phyloP scores from a whole-genome alignment of 2,797 vertebrate species.

The Thaleichthys pacificus region DNA sequence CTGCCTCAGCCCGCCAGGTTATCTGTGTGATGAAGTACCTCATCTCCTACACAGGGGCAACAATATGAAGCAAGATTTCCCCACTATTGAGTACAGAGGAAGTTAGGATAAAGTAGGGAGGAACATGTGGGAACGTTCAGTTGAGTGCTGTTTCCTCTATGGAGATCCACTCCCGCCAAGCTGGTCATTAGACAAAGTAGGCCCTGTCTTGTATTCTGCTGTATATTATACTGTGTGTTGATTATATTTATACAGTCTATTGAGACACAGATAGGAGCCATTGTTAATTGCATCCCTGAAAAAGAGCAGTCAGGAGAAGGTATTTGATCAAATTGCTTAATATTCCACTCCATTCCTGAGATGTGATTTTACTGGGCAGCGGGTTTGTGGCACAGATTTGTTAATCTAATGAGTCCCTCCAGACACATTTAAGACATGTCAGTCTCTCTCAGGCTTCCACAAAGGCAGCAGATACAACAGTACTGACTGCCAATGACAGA shows the following conservation, averaged over 20 bases:
- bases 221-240: too few relatives aligned
- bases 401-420: slow-evolving; percentile 72
- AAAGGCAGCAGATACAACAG: slow-evolving; percentile 56
- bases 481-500: slow-evolving; percentile 61
- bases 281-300: neutral
- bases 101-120: slow-evolving; percentile 13
- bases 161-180: too few relatives aligned
- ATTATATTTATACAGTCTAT: too few relatives aligned
- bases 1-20: slow-evolving; percentile 49
- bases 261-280: too few relatives aligned
- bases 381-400: slow-evolving; percentile 61
- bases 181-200: too few relatives aligned
- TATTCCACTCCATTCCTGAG: slow-evolving; percentile 41
- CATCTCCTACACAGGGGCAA: slow-evolving; percentile 37
- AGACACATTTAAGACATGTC: slow-evolving; percentile 60
- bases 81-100: slow-evolving; percentile 13
- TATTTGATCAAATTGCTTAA: slow-evolving; percentile 46
- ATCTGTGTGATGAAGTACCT: slow-evolving; percentile 58
- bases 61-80: slow-evolving; percentile 19
- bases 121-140: too few relatives aligned
- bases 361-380: slow-evolving; percentile 51
- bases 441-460: slow-evolving; percentile 52
- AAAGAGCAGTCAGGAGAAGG: neutral
- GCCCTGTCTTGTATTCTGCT: too few relatives aligned
- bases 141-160: too few relatives aligned